phyloP scores from a whole-genome alignment of 64 coral and sea anemone species.

The Actinia equina region DNA sequence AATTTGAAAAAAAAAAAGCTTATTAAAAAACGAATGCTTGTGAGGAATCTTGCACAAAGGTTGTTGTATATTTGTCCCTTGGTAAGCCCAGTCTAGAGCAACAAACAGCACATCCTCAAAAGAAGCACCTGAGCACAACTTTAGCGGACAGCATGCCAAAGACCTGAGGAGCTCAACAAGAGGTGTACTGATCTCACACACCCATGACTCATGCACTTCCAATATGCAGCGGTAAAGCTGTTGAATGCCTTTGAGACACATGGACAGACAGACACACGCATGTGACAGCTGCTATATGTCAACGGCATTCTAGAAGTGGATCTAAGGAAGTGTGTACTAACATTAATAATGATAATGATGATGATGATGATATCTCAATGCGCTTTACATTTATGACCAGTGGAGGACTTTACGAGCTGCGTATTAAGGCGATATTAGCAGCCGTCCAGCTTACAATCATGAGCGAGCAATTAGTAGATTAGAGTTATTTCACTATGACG shows the following conservation, averaged over 20 bases:
- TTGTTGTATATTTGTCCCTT: slow-evolving; percentile 17
- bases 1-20: too few relatives aligned
- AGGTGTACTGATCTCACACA: slow-evolving; percentile 93
- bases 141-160: not conserved
- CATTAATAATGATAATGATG: not conserved
- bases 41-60: too few relatives aligned
- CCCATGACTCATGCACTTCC: slow-evolving; percentile 98
- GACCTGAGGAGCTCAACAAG: slow-evolving; percentile 37
- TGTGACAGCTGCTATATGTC: slow-evolving; percentile 15
- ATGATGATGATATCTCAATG: too few relatives aligned
- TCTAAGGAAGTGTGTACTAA: slow-evolving; percentile 94
- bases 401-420: too few relatives aligned
- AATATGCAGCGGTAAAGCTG: slow-evolving; percentile 94
- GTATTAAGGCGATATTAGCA: too few relatives aligned
- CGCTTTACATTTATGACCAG: too few relatives aligned
- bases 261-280: slow-evolving; percentile 43
- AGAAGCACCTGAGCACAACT: not conserved
- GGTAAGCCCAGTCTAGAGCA: slow-evolving; percentile 8
- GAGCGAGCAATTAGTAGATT: too few relatives aligned
- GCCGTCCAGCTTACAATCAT: too few relatives aligned
- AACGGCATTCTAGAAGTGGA: slow-evolving; percentile 70
- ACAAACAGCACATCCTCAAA: not conserved
- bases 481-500: too few relatives aligned
- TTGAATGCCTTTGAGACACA: slow-evolving; percentile 56
- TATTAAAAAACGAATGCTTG: too few relatives aligned